Conservation (phyloP, 2,888 invertebrate species). For the Lithophane leautieri region DNA sequence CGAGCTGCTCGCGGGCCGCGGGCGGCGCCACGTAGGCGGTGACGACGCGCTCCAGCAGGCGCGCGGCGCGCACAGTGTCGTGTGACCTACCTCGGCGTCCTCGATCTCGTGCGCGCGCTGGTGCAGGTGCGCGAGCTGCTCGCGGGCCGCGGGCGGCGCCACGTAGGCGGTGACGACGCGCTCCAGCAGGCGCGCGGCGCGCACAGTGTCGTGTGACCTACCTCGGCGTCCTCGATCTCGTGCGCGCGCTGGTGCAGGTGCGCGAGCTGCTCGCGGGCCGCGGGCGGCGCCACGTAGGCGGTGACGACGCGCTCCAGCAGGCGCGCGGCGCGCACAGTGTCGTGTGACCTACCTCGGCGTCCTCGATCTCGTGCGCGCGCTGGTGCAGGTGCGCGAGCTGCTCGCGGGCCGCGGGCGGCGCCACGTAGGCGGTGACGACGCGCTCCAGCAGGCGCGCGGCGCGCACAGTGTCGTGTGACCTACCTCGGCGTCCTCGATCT, state of each 20-base stretch:
- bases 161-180: too few species aligned
- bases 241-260: conserved; percentile 53
- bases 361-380: conserved; percentile 59
- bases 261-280: conserved; percentile 58
- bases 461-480: conserved; percentile 70
- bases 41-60: too few species aligned
- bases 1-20: too few species aligned
- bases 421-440: conserved; percentile 89
- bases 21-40: too few species aligned
- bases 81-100: too few species aligned
- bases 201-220: conserved; percentile 71
- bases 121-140: too few species aligned
- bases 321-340: conserved; percentile 91
- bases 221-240: conserved; percentile 66
- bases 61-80: too few species aligned
- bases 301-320: conserved; percentile 86
- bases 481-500: conserved; percentile 67
- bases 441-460: conserved; percentile 72
- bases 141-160: too few species aligned
- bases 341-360: conserved; percentile 75
- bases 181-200: too few species aligned
- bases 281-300: conserved; percentile 61
- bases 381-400: conserved; percentile 63
- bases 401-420: conserved; percentile 64
- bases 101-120: too few species aligned